phyloP scores from a whole-genome alignment of 1,140 invertebrate species.

The Pomacea maculata region DNA sequence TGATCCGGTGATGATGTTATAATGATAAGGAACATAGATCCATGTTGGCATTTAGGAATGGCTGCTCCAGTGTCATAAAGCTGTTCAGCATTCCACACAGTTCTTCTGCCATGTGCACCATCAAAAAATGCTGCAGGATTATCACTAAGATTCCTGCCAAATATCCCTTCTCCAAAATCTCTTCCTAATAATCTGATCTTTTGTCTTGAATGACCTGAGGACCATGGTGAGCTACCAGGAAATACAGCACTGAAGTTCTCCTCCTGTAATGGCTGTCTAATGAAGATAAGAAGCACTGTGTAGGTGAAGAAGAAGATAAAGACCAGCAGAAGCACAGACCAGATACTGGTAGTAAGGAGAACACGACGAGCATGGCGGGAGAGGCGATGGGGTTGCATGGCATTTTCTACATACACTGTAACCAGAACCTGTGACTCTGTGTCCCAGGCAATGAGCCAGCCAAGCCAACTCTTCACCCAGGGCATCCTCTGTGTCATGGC shows the following conservation, averaged over 20 bases:
- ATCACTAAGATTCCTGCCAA: background rate
- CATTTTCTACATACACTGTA: slow-evolving; percentile 24
- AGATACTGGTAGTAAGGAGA: slow-evolving; percentile 43
- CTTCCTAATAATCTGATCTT: background rate
- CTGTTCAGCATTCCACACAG: slow-evolving; percentile 40
- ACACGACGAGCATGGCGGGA: slow-evolving; percentile 33
- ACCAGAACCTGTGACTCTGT: slow-evolving; percentile 17
- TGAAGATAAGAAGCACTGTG: slow-evolving; percentile 40
- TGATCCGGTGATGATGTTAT: slow-evolving; percentile 47
- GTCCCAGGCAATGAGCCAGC: no score
- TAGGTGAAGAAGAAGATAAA: slow-evolving; percentile 41
- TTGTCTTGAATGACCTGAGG: background rate
- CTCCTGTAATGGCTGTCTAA: slow-evolving; percentile 33
- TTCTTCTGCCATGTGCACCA: background rate
- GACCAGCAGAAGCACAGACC: slow-evolving; percentile 37
- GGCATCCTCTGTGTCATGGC: no score
- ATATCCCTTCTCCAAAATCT: background rate
- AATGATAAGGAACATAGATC: slow-evolving; percentile 43
- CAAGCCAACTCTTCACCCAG: no score
- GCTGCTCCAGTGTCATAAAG: slow-evolving; percentile 26
- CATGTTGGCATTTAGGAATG: slow-evolving; percentile 30
- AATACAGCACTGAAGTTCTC: background rate
- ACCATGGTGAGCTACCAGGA: background rate
- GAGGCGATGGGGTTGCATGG: slow-evolving; percentile 28
- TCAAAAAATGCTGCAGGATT: background rate